Evolutionary conservation across 2,888 invertebrate species (phyloP), one percentile per base, ranked within the genome.

Genomic region (Parnassius smintheus): DNA sequence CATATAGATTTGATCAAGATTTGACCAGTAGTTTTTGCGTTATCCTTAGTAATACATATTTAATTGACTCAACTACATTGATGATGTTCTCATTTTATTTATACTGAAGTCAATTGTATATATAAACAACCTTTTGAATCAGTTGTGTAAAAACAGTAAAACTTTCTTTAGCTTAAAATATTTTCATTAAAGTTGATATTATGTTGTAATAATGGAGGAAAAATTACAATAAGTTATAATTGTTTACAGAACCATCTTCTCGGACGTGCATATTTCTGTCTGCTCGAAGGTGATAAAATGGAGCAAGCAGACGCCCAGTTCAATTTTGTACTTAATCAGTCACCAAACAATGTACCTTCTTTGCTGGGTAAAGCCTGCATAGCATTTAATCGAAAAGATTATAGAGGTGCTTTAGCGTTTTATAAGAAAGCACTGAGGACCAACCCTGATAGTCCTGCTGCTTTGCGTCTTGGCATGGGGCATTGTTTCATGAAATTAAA

Each of bases 271-370:
- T 99, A 99, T 84, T 99, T 99, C 84, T 99, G 99, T 77, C 93
- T 99, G 9, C 93, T 99, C 46, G 99, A 99, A 92, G 99, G 99
- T 1, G 99, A 99, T 78, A 99, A 99, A 93, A 98, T 99, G 97
- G 99, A 99, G 68, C 99, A 99, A 88, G 99, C 99, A 0, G 99
- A 99, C 93, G 98, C 99, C 0, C 99, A 99, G 84, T 99, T 99
- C 82, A 99, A 99, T 91, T 99, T 99, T 85, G 99, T 99, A 0
- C 91, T 99, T 45, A 98, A 99, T 85, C 97, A 98, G 77, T 96
- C 96, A 0, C 97, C 97, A 2, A 98, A 97, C 75, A 99, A 98
- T 90, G 99, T 99, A 67, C 99, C 99, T 0, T 98, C 99, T 0
- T 88, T 99, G 63, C 93, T 99, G 56, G 99, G 99, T 12, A 99